Evolutionary conservation across 2,888 invertebrate genomes (phyloP).

Genomic region (Orchestes rusci): DNA sequence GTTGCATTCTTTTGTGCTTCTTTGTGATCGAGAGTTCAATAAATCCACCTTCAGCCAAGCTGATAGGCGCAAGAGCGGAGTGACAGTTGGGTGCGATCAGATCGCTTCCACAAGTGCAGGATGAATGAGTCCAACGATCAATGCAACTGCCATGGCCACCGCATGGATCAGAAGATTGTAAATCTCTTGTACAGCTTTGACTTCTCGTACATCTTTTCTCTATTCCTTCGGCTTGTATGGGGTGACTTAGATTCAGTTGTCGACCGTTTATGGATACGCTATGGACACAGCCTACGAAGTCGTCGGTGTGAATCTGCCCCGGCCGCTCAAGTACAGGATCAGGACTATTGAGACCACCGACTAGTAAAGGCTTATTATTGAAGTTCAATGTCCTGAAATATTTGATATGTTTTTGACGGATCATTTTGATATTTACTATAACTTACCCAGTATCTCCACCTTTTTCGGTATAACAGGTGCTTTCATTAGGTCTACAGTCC

Average conservation of each 20-base stretch:
- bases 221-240: conserved; percentile 64
- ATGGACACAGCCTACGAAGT: conserved; percentile 90
- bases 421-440: background rate
- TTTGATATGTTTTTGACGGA: background rate
- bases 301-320: conserved; percentile 85
- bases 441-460: conserved; percentile 83
- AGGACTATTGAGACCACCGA: conserved; percentile 79
- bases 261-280: conserved; percentile 85
- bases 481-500: conserved; percentile 79
- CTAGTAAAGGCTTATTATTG: conserved; percentile 76
- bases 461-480: conserved; percentile 75
- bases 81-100: conserved; percentile 74
- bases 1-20: conserved; percentile 78
- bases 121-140: conserved; percentile 75
- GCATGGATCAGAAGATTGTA: conserved; percentile 49
- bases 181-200: conserved; percentile 51
- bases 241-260: conserved; percentile 70
- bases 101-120: conserved; percentile 63
- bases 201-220: conserved; percentile 70
- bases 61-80: conserved; percentile 70
- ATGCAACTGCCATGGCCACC: conserved; percentile 60
- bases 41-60: conserved; percentile 69
- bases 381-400: conserved; percentile 78
- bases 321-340: conserved; percentile 83
- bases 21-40: conserved; percentile 75